Conservation (phyloP, 2,797 vertebrate species). For the Urosaurus nigricauda region DNA sequence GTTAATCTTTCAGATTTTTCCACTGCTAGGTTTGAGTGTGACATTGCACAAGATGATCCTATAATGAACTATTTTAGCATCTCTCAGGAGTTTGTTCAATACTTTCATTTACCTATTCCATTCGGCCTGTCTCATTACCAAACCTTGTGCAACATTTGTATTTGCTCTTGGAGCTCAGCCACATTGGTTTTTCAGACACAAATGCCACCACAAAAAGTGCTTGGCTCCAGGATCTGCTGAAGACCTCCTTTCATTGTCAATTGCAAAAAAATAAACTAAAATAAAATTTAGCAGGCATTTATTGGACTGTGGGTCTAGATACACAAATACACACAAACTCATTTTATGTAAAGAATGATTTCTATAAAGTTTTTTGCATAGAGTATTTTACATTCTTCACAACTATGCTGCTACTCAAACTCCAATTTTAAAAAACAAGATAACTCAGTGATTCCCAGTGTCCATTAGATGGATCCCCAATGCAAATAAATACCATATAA, state of each 20-base stretch:
- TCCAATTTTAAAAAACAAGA: background rate
- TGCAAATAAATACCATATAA: background rate
- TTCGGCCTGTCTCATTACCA: background rate
- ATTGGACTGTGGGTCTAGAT: background rate
- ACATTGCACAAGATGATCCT: background rate
- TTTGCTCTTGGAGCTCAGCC: background rate
- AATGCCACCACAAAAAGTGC: background rate
- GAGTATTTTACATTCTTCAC: constrained; percentile 12
- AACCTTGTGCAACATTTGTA: background rate
- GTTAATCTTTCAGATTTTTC: background rate
- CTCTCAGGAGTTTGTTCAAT: background rate
- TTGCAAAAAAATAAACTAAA: constrained; percentile 35
- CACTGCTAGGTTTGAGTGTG: background rate
- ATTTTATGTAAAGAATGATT: background rate
- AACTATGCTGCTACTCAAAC: background rate
- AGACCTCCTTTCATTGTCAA: constrained; percentile 7
- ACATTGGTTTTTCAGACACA: background rate
- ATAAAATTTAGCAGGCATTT: constrained; percentile 1
- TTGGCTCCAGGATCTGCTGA: background rate
- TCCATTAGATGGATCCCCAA: background rate
- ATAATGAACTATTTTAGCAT: background rate
- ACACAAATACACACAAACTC: background rate
- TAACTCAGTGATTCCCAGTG: background rate
- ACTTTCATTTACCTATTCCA: background rate
- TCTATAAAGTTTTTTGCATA: constrained; percentile 4